These are phyloP conservation scores for Magallana ariakensis DNA, from an alignment of 1,140 invertebrate genomes.

Conservation along the genomic window DNA sequence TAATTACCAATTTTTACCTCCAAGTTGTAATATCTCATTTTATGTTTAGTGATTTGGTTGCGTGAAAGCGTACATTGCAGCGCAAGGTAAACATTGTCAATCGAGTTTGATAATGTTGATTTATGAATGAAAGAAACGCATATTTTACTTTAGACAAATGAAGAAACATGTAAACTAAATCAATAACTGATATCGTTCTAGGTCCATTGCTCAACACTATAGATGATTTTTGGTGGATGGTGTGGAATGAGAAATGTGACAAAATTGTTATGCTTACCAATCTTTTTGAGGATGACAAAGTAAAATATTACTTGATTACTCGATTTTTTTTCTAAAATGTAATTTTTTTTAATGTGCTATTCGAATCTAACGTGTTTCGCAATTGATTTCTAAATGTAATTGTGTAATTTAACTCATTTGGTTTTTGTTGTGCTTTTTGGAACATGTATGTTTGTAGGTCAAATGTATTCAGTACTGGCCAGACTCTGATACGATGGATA, in stretches of 20 bases:
- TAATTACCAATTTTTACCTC: too few relatives aligned
- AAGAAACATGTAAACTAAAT: neutral
- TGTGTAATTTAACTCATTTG: neutral
- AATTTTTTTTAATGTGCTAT: neutral
- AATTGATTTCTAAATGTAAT: neutral
- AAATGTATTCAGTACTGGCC: constrained; percentile 53
- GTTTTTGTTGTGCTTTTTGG: neutral
- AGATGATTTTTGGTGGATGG: constrained; percentile 77
- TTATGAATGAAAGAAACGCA: neutral
- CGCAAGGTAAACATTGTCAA: neutral
- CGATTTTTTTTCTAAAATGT: neutral
- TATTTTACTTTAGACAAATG: neutral
- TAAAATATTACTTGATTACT: constrained; percentile 45
- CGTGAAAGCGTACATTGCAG: neutral
- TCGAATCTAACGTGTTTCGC: neutral
- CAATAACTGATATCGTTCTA: neutral
- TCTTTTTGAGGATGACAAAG: constrained; percentile 69
- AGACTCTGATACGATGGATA: neutral
- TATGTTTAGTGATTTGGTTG: neutral
- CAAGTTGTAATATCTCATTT: neutral
- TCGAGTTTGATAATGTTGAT: neutral
- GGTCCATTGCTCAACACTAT: constrained; percentile 63
- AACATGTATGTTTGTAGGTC: neutral
- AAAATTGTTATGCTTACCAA: constrained; percentile 77
- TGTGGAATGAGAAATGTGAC: constrained; percentile 73